These are phyloP conservation scores for Horisme vitalbata DNA, from an alignment of 2,888 invertebrate species.

Conservation along the genomic window DNA sequence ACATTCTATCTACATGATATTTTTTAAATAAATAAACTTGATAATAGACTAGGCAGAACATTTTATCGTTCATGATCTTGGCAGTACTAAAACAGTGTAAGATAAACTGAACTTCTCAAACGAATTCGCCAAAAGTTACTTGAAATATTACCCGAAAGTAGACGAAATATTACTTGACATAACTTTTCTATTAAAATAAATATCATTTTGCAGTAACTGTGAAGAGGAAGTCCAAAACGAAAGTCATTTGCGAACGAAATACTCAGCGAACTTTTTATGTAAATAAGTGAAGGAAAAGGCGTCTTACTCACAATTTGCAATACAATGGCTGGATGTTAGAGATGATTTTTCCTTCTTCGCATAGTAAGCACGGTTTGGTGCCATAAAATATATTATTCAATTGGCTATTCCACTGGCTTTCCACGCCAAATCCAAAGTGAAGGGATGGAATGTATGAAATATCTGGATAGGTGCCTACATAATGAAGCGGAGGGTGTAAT, in stretches of 20 bases:
- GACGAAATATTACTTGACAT: constrained; percentile 20
- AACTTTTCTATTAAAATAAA: constrained; percentile 33
- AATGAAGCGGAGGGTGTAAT: constrained; percentile 26
- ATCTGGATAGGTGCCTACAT: constrained; percentile 38
- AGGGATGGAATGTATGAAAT: constrained; percentile 66
- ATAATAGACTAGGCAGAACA: neutral
- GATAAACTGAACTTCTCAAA: neutral
- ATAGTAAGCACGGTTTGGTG: constrained; percentile 71
- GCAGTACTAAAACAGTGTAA: neutral
- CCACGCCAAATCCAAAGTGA: constrained; percentile 65
- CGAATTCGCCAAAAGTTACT: constrained; percentile 3
- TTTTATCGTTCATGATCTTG: neutral
- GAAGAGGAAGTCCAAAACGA: constrained; percentile 60
- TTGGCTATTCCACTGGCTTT: constrained; percentile 71
- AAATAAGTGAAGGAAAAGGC: constrained; percentile 72
- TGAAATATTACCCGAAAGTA: constrained; percentile 14
- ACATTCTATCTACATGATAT: too few species aligned
- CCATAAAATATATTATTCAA: constrained; percentile 81
- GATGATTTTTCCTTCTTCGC: constrained; percentile 78
- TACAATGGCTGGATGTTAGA: constrained; percentile 76
- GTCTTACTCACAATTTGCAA: constrained; percentile 78
- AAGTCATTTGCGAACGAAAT: constrained; percentile 73
- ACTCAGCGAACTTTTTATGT: constrained; percentile 71
- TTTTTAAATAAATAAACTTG: too few species aligned
- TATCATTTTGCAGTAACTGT: constrained; percentile 38